Evolutionary conservation across 2,888 invertebrate species (phyloP).

Genomic region (Apoderus coryli): DNA sequence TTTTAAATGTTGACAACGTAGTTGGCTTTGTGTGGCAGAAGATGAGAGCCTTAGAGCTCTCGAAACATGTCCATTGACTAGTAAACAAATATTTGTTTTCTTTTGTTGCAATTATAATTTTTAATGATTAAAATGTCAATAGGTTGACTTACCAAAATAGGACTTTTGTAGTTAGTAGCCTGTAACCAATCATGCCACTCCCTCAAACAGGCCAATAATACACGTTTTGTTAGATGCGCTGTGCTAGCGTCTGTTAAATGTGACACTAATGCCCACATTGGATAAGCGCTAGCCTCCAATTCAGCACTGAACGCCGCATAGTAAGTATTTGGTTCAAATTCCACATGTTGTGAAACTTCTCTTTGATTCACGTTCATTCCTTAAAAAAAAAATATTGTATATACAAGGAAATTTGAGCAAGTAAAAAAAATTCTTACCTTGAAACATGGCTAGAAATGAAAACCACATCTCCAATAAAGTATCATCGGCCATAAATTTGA

Average conservation of each 20-base stretch:
- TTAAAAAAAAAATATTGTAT: conserved; percentile 23
- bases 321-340: conserved; percentile 94
- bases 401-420: conserved; percentile 5
- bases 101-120: no score
- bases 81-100: no score
- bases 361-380: conserved; percentile 95
- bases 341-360: conserved; percentile 81
- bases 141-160: conserved; percentile 51
- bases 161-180: conserved; percentile 59
- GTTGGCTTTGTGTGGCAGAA: no score
- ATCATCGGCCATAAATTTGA: conserved; percentile 78
- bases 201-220: conserved; percentile 59
- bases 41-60: no score
- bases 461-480: conserved; percentile 93
- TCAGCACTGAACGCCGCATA: conserved; percentile 97
- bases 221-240: conserved; percentile 58
- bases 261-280: conserved; percentile 93
- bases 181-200: conserved; percentile 82
- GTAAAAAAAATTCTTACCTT: conserved; percentile 43
- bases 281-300: conserved; percentile 90
- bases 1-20: no score
- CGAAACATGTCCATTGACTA: no score
- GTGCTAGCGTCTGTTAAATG: conserved; percentile 66
- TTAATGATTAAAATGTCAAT: no score
- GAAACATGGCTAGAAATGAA: conserved; percentile 83